Percentiles rank a stretch among this genome's conserved stretches.
These are phyloP conservation scores for Thalassaphorura encarpata DNA, from an alignment of 1,140 invertebrate genomes.

Conservation along the genomic window DNA sequence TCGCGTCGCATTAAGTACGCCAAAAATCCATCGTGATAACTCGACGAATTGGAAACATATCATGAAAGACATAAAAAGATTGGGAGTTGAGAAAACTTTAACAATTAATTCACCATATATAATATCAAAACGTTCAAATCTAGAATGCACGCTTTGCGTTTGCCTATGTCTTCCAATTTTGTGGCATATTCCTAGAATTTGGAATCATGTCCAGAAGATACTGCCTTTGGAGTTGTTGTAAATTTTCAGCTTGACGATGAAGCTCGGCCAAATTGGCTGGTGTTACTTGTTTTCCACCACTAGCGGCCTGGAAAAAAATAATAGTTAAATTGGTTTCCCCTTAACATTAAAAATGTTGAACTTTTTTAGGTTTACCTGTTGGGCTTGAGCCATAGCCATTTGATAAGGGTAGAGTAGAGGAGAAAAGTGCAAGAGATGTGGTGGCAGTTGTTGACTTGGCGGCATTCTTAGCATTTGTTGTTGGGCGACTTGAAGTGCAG, in stretches of 20 bases:
- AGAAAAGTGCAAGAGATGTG: conserved; percentile 73
- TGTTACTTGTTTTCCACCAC: conserved; percentile 37
- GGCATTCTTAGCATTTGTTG: conserved; percentile 49
- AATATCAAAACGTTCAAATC: too few species aligned
- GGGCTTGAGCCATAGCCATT: conserved; percentile 63
- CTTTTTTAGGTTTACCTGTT: too few species aligned
- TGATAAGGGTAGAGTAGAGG: conserved; percentile 78
- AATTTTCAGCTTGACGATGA: conserved; percentile 56
- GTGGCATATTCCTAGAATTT: conserved; percentile 34
- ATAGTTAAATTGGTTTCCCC: not conserved
- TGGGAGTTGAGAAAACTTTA: too few species aligned
- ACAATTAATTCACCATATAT: too few species aligned
- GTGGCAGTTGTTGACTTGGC: conserved; percentile 43
- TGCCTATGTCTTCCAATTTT: conserved; percentile 38
- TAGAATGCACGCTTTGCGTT: too few species aligned
- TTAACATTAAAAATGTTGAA: too few species aligned
- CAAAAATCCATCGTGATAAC: too few species aligned
- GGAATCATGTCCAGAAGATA: conserved; percentile 95
- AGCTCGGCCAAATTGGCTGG: conserved; percentile 54
- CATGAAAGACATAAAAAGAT: too few species aligned
- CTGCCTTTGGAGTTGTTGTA: conserved; percentile 79
- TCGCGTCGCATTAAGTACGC: too few species aligned
- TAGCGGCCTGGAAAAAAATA: conserved; percentile 34
- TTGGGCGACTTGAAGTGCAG: conserved; percentile 45
- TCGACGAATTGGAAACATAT: too few species aligned